Evolutionary conservation across 2,113 vertebrate genomes (phyloP).

Genomic region (Esox niger): DNA sequence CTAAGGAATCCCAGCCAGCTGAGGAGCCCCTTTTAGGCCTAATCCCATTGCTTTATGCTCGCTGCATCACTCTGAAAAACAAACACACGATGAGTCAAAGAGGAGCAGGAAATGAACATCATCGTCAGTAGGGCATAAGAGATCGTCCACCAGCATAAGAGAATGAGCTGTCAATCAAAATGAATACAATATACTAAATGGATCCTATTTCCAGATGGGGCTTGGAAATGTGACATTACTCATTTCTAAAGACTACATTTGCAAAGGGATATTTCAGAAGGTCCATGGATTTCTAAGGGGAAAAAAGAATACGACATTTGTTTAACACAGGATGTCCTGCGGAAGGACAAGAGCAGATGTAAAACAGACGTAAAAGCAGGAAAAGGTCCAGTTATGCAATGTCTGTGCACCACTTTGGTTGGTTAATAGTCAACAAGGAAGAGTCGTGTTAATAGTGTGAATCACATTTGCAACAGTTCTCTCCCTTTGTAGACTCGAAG

Average conservation of each 20-base stretch:
- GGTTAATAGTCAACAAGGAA: slow-evolving; percentile 32
- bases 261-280: background rate
- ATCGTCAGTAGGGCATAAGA: slow-evolving; percentile 1
- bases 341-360: slow-evolving; percentile 46
- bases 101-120: background rate
- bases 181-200: too few relatives aligned
- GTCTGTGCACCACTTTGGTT: slow-evolving; percentile 5
- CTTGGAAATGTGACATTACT: background rate
- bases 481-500: background rate
- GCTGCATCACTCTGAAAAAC: slow-evolving; percentile 29
- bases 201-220: too few relatives aligned
- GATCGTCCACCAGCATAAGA: slow-evolving; percentile 4
- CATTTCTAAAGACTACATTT: background rate
- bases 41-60: slow-evolving; percentile 16
- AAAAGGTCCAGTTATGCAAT: slow-evolving; percentile 20
- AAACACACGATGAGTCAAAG: slow-evolving; percentile 21
- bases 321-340: slow-evolving; percentile 63
- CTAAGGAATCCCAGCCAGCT: slow-evolving; percentile 36
- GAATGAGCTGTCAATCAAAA: slow-evolving; percentile 2
- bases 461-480: slow-evolving; percentile 1
- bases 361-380: slow-evolving; percentile 22
- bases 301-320: slow-evolving; percentile 47
- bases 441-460: slow-evolving; percentile 45
- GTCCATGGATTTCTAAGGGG: background rate
- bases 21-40: slow-evolving; percentile 24